Evolutionary conservation across 1,140 invertebrate genomes (phyloP).

Genomic region (Brachionus koreanus): DNA sequence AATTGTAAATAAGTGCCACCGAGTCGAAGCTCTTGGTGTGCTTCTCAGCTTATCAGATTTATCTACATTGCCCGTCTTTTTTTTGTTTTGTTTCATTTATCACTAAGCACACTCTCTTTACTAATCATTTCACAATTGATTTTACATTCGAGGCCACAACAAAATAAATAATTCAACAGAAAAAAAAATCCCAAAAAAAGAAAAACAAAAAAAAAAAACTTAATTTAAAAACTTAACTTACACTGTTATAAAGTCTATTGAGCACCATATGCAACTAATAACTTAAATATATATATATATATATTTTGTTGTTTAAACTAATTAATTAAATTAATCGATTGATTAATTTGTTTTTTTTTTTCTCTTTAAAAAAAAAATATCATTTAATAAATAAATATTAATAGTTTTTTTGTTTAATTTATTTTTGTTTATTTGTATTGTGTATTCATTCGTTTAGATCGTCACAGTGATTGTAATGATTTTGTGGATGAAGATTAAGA

Average conservation of each 20-base stretch:
- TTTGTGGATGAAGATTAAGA: not conserved
- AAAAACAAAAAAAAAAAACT: too few species aligned
- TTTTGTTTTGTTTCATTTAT: not conserved
- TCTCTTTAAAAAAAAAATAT: not conserved
- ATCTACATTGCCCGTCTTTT: not conserved
- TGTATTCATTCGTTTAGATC: not conserved
- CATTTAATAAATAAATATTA: too few species aligned
- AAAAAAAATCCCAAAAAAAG: not conserved
- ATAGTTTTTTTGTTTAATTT: too few species aligned
- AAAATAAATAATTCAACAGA: not conserved
- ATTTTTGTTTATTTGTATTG: too few species aligned
- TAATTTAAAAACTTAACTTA: not conserved
- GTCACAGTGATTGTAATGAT: not conserved
- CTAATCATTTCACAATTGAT: not conserved
- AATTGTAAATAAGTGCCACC: conserved; percentile 1
- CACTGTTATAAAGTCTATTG: not conserved
- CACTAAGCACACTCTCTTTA: not conserved
- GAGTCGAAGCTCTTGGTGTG: not conserved
- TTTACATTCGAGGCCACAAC: not conserved
- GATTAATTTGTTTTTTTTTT: not conserved
- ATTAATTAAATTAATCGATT: not conserved
- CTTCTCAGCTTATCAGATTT: not conserved
- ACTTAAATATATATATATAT: too few species aligned
- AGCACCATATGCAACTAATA: not conserved
- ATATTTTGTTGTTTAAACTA: too few species aligned